Evolutionary conservation across 2,113 vertebrate genomes (phyloP).

Genomic region (Glaucomys volans): DNA sequence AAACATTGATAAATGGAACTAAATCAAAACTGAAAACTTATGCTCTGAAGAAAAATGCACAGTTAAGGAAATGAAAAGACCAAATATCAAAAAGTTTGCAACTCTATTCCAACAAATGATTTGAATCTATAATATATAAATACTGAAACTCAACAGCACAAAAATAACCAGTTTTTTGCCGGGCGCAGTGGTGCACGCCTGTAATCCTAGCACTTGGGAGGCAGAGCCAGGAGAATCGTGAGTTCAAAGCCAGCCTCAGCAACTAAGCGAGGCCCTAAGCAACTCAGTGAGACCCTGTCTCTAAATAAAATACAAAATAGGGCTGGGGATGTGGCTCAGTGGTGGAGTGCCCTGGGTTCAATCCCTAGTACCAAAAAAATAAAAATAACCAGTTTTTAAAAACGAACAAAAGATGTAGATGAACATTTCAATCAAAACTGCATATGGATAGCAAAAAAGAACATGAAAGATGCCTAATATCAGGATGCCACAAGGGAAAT

Average conservation of each 20-base stretch:
- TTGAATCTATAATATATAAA: not conserved
- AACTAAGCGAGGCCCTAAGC: too few relatives aligned
- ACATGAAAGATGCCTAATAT: not conserved
- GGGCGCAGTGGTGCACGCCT: too few relatives aligned
- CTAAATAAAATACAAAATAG: too few relatives aligned
- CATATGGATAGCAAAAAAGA: not conserved
- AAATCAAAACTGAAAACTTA: conserved; percentile 11
- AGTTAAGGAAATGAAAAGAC: conserved; percentile 1
- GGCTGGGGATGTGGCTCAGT: too few relatives aligned
- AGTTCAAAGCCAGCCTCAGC: too few relatives aligned
- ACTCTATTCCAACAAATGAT: not conserved
- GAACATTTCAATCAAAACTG: not conserved
- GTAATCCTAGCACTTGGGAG: too few relatives aligned
- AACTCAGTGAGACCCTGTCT: too few relatives aligned
- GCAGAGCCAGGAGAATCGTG: too few relatives aligned
- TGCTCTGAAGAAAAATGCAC: not conserved
- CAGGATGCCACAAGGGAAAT: not conserved
- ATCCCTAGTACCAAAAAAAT: too few relatives aligned
- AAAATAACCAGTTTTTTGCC: not conserved
- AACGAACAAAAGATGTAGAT: not conserved
- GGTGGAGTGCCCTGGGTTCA: too few relatives aligned
- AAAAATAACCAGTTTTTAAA: not conserved
- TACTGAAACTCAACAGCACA: not conserved
- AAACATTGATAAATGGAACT: not conserved
- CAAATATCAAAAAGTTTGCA: not conserved